Evolutionary conservation across 2,113 vertebrate genomes (phyloP).

Genomic region (Tautogolabrus adspersus): DNA sequence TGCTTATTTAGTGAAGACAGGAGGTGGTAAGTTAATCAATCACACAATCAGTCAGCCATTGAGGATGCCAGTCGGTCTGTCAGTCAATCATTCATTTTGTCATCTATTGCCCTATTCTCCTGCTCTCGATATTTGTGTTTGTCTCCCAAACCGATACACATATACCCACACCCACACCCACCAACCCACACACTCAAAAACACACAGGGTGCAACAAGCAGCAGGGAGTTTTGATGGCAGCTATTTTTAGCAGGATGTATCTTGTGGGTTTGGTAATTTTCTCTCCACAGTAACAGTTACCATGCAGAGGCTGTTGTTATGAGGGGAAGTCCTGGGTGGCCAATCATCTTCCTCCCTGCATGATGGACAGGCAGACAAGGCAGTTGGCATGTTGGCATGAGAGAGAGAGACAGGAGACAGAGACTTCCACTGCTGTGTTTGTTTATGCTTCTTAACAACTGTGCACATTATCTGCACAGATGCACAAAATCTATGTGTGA

Average conservation of each 20-base stretch:
- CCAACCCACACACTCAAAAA: constrained; percentile 10
- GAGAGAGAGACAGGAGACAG: constrained; percentile 1
- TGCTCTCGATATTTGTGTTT: constrained; percentile 28
- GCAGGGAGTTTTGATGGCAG: constrained; percentile 71
- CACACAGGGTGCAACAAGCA: constrained; percentile 55
- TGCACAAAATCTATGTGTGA: not conserved
- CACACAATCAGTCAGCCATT: constrained; percentile 73
- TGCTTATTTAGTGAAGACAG: constrained; percentile 65
- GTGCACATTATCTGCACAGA: constrained; percentile 12
- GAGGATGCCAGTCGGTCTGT: constrained; percentile 56
- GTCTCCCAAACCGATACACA: not conserved
- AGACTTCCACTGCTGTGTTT: constrained; percentile 9
- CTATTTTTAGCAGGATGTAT: constrained; percentile 79
- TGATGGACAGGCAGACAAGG: constrained; percentile 70
- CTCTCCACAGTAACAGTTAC: constrained; percentile 78
- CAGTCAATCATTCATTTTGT: constrained; percentile 65
- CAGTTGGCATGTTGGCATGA: constrained; percentile 47
- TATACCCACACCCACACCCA: constrained; percentile 4
- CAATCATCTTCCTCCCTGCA: constrained; percentile 69
- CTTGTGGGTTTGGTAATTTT: constrained; percentile 78
- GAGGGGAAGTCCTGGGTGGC: constrained; percentile 61
- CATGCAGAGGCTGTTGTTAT: constrained; percentile 76
- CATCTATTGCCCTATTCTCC: constrained; percentile 31
- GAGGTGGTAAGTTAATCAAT: constrained; percentile 74
- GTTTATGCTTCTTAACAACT: constrained; percentile 45